A percentile compares a stretch with the other conserved stretches of the same genome.
Evolutionary conservation across 2,888 invertebrate species (phyloP).

Genomic region (Anorthoa munda): DNA sequence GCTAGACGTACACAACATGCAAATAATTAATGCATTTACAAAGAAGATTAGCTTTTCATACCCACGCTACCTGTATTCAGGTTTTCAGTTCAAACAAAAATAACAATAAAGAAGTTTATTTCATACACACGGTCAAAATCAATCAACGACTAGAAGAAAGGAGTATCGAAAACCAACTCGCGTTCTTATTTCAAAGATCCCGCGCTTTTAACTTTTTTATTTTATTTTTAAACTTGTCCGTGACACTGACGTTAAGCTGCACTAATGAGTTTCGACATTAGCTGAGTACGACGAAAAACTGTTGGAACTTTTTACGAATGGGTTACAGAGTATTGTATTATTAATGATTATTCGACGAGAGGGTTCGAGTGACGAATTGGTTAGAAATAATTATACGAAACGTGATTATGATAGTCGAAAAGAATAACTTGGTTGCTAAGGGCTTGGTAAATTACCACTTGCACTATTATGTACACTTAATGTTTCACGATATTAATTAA

Average conservation of each 20-base stretch:
- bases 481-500: background rate
- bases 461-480: background rate
- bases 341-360: conserved; percentile 61
- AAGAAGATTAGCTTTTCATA: conserved; percentile 38
- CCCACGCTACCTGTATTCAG: conserved; percentile 34
- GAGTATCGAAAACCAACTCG: conserved; percentile 80
- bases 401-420: conserved; percentile 21
- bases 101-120: conserved; percentile 67
- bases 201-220: conserved; percentile 74
- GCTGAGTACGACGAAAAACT: conserved; percentile 82
- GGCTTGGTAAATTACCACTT: background rate
- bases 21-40: conserved; percentile 49
- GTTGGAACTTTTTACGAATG: conserved; percentile 83
- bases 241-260: conserved; percentile 89
- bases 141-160: conserved; percentile 78
- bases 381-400: conserved; percentile 61
- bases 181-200: conserved; percentile 86
- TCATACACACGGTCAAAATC: conserved; percentile 78
- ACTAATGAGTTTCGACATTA: conserved; percentile 90
- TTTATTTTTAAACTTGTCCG: conserved; percentile 88
- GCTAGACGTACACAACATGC: conserved; percentile 34
- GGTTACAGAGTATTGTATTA: conserved; percentile 74
- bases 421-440: conserved; percentile 5
- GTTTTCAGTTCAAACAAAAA: conserved; percentile 39
- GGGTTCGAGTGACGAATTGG: conserved; percentile 64